A percentile compares a stretch with the other conserved stretches of the same genome.
Conservation (phyloP, 2,797 vertebrate genomes). For the Hemitrygon akajei region DNA sequence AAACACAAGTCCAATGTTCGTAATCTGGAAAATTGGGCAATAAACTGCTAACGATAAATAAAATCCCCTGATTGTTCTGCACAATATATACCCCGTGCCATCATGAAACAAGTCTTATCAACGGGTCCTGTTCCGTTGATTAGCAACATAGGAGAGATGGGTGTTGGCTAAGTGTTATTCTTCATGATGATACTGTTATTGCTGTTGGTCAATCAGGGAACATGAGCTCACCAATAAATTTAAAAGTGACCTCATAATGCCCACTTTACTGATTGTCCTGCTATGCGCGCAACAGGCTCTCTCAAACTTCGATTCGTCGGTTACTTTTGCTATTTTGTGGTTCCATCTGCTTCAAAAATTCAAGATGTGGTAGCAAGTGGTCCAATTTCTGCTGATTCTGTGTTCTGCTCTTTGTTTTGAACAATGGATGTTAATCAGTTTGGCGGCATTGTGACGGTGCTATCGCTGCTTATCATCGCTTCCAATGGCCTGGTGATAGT, state of each 20-base stretch:
- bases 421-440: conserved; percentile 45
- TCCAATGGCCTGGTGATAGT: conserved; percentile 67
- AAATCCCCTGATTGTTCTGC: background rate
- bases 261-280: background rate
- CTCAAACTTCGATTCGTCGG: background rate
- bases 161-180: background rate
- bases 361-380: background rate
- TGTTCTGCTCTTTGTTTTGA: background rate
- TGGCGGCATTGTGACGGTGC: conserved; percentile 62
- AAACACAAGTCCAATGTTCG: background rate
- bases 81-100: background rate
- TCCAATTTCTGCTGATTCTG: background rate
- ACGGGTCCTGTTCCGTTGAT: background rate
- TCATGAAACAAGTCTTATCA: background rate
- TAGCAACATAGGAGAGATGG: background rate
- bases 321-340: background rate
- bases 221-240: background rate
- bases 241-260: background rate
- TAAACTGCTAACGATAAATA: background rate
- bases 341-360: background rate
- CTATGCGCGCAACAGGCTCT: background rate
- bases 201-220: background rate
- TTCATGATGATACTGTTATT: background rate
- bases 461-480: conserved; percentile 70
- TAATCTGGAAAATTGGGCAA: background rate